phyloP scores from a whole-genome alignment of 2,888 invertebrate species.

The Lithosia quadra region DNA sequence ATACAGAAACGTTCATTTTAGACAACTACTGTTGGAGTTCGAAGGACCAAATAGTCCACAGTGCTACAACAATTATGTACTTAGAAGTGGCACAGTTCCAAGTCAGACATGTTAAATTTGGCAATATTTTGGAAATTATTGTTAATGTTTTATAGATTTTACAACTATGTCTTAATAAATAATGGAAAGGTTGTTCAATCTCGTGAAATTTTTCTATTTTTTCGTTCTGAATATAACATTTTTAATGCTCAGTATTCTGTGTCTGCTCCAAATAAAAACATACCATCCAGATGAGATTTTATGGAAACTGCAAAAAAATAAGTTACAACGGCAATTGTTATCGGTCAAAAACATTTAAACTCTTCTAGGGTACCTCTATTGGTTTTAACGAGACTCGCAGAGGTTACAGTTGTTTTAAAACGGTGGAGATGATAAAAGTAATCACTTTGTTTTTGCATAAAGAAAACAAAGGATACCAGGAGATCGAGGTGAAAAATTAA shows the following conservation, averaged over 20 bases:
- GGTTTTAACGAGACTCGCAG: neutral
- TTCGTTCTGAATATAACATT: neutral
- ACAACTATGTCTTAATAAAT: neutral
- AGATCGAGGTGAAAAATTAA: neutral
- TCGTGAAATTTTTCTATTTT: neutral
- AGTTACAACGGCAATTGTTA: neutral
- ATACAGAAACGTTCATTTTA: neutral
- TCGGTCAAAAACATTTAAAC: neutral
- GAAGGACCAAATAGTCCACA: slow-evolving; percentile 7
- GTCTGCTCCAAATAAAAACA: neutral
- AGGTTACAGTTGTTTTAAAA: neutral
- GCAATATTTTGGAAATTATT: slow-evolving; percentile 8
- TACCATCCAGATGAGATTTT: neutral
- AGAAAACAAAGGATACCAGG: neutral
- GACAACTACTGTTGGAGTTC: slow-evolving; percentile 17
- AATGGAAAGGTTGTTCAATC: neutral
- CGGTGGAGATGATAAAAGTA: neutral
- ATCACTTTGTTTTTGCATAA: neutral
- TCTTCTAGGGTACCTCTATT: neutral
- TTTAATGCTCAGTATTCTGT: neutral
- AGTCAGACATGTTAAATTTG: slow-evolving; percentile 11
- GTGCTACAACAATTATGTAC: neutral
- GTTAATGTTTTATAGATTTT: neutral
- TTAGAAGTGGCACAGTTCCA: neutral
- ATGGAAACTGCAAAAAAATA: neutral